Percentiles rank a stretch among this genome's conserved stretches.
phyloP scores from a whole-genome alignment of 2,888 invertebrate species.

The Rotaria sp. region DNA sequence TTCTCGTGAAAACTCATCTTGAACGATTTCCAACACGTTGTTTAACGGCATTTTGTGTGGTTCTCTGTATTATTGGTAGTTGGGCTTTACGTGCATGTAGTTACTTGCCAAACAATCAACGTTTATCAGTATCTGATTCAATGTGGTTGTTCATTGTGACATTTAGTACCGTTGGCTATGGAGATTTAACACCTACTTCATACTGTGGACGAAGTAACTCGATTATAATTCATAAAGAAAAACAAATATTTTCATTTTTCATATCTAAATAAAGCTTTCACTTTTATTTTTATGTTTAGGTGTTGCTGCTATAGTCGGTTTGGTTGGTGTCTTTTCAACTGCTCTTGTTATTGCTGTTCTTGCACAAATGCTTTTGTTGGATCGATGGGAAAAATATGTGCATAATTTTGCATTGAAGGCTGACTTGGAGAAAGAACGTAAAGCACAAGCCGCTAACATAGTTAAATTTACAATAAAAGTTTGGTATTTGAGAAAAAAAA shows the following conservation, averaged over 20 bases:
- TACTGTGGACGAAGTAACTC: conserved; percentile 48
- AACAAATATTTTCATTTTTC: background rate
- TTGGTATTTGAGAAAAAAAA: background rate
- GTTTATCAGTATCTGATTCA: conserved; percentile 50
- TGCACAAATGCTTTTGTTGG: conserved; percentile 48
- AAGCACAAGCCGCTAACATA: conserved; percentile 41
- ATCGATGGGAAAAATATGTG: conserved; percentile 52
- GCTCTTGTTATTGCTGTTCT: conserved; percentile 53
- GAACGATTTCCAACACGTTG: conserved; percentile 52
- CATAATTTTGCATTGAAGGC: conserved; percentile 54
- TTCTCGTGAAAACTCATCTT: conserved; percentile 55
- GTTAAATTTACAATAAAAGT: conserved; percentile 35
- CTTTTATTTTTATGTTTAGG: conserved; percentile 37
- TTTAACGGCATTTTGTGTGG: conserved; percentile 46
- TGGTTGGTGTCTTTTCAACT: conserved; percentile 53
- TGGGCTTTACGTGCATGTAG: conserved; percentile 52
- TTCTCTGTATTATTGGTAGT: conserved; percentile 48
- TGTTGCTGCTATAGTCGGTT: conserved; percentile 40
- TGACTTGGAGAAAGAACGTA: conserved; percentile 49
- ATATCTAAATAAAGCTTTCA: too few species aligned
- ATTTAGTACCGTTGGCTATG: conserved; percentile 54
- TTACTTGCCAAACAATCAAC: conserved; percentile 45
- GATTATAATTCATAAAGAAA: background rate
- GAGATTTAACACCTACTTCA: conserved; percentile 53
- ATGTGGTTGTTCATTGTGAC: conserved; percentile 55